Conservation (phyloP, 1,140 invertebrate genomes). For the Heliconius nattereri region DNA sequence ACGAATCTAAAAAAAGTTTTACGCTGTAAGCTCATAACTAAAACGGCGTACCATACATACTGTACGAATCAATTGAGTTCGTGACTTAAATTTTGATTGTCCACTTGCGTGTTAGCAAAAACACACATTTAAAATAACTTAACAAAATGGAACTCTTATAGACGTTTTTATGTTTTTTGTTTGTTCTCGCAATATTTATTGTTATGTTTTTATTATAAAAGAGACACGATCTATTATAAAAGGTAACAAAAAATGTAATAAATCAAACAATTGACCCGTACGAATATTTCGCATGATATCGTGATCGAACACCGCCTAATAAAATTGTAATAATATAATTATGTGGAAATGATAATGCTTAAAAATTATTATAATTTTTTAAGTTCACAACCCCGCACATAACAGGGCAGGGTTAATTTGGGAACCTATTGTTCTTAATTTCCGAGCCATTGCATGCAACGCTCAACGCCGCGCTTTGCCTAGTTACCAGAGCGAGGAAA, state of each 20-base stretch:
- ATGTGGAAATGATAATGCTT: neutral
- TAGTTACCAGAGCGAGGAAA: no score
- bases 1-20: neutral
- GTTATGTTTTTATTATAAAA: neutral
- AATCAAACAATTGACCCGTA: neutral
- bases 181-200: neutral
- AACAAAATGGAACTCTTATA: neutral
- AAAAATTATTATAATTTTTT: neutral
- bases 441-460: no score
- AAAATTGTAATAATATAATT: neutral
- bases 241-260: neutral
- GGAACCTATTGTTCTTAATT: no score
- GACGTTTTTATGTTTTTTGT: neutral
- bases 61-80: constrained; percentile 9
- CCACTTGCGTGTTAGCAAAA: neutral
- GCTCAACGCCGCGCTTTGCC: no score
- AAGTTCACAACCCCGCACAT: no score
- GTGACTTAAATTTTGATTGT: constrained; percentile 9
- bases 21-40: neutral
- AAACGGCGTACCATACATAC: neutral
- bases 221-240: neutral
- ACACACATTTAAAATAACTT: neutral
- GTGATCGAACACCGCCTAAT: neutral
- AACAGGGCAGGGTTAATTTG: no score
- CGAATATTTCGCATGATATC: neutral